These are phyloP conservation scores for Australoheros facetus DNA, from an alignment of 2,797 vertebrate species.

Conservation along the genomic window DNA sequence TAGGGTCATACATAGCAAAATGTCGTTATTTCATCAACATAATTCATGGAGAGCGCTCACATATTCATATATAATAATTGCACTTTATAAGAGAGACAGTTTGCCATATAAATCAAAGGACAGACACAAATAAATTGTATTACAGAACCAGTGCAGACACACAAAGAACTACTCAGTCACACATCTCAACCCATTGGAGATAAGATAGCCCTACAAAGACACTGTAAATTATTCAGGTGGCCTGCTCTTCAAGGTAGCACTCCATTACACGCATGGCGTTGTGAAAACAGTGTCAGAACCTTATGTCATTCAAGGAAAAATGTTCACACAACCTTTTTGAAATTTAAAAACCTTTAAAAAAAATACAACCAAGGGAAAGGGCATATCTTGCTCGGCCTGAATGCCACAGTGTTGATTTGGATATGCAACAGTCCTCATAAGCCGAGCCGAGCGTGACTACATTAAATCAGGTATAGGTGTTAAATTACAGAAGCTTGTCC, in stretches of 20 bases:
- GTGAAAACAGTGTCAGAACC: constrained; percentile 32
- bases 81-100: constrained; percentile 82
- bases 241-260: constrained; percentile 49
- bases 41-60: constrained; percentile 73
- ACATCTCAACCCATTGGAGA: constrained; percentile 54
- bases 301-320: constrained; percentile 44
- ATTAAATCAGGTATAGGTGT: constrained; percentile 23
- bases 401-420: constrained; percentile 64
- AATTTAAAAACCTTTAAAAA: constrained; percentile 36
- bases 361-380: constrained; percentile 40
- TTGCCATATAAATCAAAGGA: constrained; percentile 68
- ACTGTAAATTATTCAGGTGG: constrained; percentile 50
- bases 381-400: constrained; percentile 48
- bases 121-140: constrained; percentile 75
- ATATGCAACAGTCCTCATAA: constrained; percentile 45
- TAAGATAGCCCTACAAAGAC: constrained; percentile 68
- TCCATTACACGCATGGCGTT: constrained; percentile 21
- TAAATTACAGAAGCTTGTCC: constrained; percentile 26
- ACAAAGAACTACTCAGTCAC: constrained; percentile 62
- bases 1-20: constrained; percentile 76
- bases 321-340: constrained; percentile 20
- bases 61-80: constrained; percentile 82
- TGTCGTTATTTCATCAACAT: constrained; percentile 75
- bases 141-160: constrained; percentile 69
- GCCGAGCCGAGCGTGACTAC: constrained; percentile 41